Base-by-base conservation (phyloP, 1,140 invertebrate genomes). In the Popillia japonica region DNA sequence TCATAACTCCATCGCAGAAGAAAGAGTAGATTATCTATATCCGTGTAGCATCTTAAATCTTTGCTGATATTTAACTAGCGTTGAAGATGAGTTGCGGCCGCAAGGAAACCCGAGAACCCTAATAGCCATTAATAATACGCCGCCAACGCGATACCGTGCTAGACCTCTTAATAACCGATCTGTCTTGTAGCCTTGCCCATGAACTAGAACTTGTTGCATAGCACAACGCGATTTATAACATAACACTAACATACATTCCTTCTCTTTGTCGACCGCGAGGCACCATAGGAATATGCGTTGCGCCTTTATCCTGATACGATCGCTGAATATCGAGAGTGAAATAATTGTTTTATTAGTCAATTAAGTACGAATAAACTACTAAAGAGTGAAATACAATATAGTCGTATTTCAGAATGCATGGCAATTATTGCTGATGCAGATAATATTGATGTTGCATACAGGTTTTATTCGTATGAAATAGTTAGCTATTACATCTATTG, bases 111-210 rank as follows among this genome's bases (percentile, higher is more conserved):
- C 44, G 61, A 80, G 77, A 79, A 77, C 78, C 77, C 80, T 84
- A 83, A 84, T 84, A 84, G 83, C 82, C 83, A 84, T 84, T 84
- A 84, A 84, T 84, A 84, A 84, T 78, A 80, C 77, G 79, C 83
- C 83, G 83, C 83, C 83, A 83, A 84, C 83, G 82, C 83, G 80
- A 78, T 80, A 78, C 80, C 80, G 81, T 82, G 82, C 81, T 78
- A 83, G 83, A 83, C 83, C 81, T 83, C 83, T 82, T 82, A 81
- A 82, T 82, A 81, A 83, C 80, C 82, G 81, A 83, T 81, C 81
- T 81, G 79, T 83, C 79, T 82, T 79, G 77, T 48, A 78, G 64
- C 77, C 77, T 75, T 77, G 78, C 72, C 78, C 78, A 77, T 79
- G 78, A 79, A 79, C 78, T 80, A 78, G 79, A 80, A 77, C 77